phyloP scores from a whole-genome alignment of 1,140 invertebrate genomes.

The Drosophila serrata region DNA sequence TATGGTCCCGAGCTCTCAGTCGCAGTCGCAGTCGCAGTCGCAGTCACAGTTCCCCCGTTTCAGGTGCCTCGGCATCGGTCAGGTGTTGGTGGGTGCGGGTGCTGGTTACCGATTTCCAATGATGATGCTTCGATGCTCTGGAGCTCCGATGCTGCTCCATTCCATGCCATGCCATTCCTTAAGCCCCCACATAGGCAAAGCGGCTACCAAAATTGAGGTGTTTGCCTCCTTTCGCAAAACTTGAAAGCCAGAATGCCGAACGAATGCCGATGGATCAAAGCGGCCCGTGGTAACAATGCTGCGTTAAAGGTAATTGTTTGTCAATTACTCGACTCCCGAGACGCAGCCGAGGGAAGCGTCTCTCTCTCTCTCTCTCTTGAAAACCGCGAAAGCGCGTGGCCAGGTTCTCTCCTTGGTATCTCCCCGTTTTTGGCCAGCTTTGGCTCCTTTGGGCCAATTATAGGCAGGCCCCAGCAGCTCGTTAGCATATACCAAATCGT shows the following conservation, averaged over 20 bases:
- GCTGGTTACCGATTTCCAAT: conserved; percentile 46
- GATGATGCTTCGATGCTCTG: conserved; percentile 3
- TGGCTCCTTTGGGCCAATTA: conserved; percentile 67
- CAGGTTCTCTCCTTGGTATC: conserved; percentile 4
- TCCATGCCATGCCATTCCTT: conserved; percentile 12
- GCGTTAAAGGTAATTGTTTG: conserved; percentile 84
- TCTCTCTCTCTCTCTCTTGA: no score
- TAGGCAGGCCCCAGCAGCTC: conserved; percentile 73
- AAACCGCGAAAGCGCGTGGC: conserved; percentile 63
- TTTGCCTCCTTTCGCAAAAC: conserved; percentile 72
- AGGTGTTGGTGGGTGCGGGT: conserved; percentile 58
- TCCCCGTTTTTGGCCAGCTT: conserved; percentile 9
- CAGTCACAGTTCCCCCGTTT: conserved; percentile 7
- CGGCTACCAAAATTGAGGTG: conserved; percentile 79
- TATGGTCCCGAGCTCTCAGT: conserved; percentile 54
- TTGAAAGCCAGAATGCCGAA: conserved; percentile 75
- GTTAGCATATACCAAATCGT: conserved; percentile 81
- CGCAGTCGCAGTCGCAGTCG: conserved; percentile 15
- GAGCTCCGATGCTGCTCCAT: conserved; percentile 2
- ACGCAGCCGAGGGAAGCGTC: conserved; percentile 25
- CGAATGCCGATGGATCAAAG: conserved; percentile 74
- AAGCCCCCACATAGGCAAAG: conserved; percentile 67
- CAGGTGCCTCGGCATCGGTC: conserved; percentile 26
- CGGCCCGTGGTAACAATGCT: conserved; percentile 72
- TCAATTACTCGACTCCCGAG: conserved; percentile 82